These are phyloP conservation scores for Machimus rusticus DNA, from an alignment of 2,888 invertebrate species.

Conservation along the genomic window DNA sequence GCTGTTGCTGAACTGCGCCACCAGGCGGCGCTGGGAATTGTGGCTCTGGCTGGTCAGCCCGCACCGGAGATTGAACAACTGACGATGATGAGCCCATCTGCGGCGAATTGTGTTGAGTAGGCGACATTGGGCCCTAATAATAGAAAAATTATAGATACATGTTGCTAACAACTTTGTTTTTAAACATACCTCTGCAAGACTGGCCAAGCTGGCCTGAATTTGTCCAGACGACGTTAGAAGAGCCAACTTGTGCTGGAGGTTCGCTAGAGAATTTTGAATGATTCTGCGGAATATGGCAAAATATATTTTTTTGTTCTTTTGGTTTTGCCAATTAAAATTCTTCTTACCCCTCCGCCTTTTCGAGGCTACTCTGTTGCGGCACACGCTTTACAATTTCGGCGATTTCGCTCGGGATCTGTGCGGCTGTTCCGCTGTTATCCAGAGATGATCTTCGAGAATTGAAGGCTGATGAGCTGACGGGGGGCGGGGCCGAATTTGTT, in stretches of 20 bases:
- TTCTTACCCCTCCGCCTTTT: constrained; percentile 52
- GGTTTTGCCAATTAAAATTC: too few species aligned
- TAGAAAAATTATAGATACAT: background rate
- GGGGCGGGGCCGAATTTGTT: constrained; percentile 48
- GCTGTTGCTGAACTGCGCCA: background rate
- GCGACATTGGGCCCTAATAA: background rate
- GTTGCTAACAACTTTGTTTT: background rate
- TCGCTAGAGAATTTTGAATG: constrained; percentile 63
- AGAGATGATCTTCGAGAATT: constrained; percentile 61
- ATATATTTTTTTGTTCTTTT: background rate
- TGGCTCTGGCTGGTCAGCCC: constrained; percentile 46
- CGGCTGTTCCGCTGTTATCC: constrained; percentile 54
- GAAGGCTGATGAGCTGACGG: constrained; percentile 58
- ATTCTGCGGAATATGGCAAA: constrained; percentile 37
- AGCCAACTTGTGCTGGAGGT: constrained; percentile 68
- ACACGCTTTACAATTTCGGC: constrained; percentile 50
- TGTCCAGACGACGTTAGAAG: constrained; percentile 61
- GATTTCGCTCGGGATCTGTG: constrained; percentile 50
- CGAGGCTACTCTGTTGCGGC: constrained; percentile 57
- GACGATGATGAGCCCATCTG: background rate
- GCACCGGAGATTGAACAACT: constrained; percentile 37
- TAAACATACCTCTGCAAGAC: constrained; percentile 5
- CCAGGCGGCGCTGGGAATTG: constrained; percentile 22
- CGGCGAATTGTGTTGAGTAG: background rate
- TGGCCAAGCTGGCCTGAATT: constrained; percentile 12